Base-by-base conservation (phyloP, 1,140 invertebrate genomes). In the Zaprionus ghesquierei region DNA sequence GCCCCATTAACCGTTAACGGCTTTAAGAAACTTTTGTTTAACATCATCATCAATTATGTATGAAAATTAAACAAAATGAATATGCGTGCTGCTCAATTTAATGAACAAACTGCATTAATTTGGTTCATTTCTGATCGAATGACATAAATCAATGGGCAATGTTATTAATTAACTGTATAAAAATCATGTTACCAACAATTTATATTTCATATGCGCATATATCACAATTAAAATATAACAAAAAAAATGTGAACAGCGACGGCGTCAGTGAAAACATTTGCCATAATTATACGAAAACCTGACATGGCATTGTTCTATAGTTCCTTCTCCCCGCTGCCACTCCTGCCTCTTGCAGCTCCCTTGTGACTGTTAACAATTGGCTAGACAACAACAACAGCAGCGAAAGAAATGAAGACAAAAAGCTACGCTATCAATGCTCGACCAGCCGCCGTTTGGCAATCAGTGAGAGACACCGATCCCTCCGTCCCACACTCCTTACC, bases 371-470 rank as follows among this genome's bases (percentile, higher is more conserved):
- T 53, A 50, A 63, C 61, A 60, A 66, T 74, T 58, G 62, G 73
- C 74, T 79, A 85, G 81, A 84, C 81, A 84, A 87, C 80, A 71
- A 31, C 20, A 44, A 10, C 10, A 38, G 15, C 33, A 51, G 59
- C 29, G 10, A 54, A 29, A 41, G 44, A 71, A 85, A 73, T 73
- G 59, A 87, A 86, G 79, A 87, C 82, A 86, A 86, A 82, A 87
- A 81, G 66, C 31, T 50, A n/a, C 29, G 78, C 82, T 85, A 86
- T 86, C 81, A 87, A 66, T 61, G 61, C 70, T 76, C 41, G 81
- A 63, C 78, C 81, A 86, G 51, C 75, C 62, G 75, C 50, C 44
- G 71, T 29, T 53, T 55, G 68, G 58, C 76, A 50, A 22, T 53
- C 64, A 58, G 44, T 33, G 61, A 41, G 31, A 23, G 15, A 27